Conservation (phyloP, 2,113 vertebrate species). For the Phyllostomus hastatus region DNA sequence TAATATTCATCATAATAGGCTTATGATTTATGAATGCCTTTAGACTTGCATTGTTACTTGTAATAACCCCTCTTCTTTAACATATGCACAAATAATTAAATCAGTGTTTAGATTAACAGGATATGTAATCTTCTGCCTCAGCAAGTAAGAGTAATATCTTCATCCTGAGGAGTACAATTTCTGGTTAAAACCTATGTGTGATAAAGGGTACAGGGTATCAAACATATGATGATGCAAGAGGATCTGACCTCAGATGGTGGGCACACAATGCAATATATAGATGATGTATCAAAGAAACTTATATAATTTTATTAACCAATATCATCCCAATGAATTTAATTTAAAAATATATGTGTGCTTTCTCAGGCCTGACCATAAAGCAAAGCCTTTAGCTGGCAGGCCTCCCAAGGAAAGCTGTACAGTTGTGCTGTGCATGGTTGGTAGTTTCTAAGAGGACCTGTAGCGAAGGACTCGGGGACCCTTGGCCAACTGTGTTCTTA, state of each 20-base stretch:
- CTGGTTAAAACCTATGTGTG: neutral
- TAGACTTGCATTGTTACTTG: neutral
- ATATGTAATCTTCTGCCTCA: neutral
- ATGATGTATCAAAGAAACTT: no score
- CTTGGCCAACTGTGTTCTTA: rapidly evolving
- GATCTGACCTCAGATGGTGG: no score
- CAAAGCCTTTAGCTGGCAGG: neutral
- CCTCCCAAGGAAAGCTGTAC: no score
- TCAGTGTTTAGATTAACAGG: neutral
- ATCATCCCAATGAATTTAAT: no score
- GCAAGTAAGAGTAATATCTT: neutral
- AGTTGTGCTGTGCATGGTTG: rapidly evolving
- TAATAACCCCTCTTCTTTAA: neutral
- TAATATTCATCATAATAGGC: neutral
- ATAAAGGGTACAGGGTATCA: no score
- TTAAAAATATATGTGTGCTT: neutral
- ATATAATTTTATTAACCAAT: no score
- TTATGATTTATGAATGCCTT: neutral
- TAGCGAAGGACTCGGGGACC: neutral
- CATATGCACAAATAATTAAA: neutral
- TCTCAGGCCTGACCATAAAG: neutral
- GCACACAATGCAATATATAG: no score
- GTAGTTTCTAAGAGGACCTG: neutral
- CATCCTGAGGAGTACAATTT: neutral
- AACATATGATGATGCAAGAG: no score